Evolutionary conservation across 2,113 vertebrate species (phyloP), one percentile per base, ranked within the genome.

Genomic region (Leptosomus discolor): DNA sequence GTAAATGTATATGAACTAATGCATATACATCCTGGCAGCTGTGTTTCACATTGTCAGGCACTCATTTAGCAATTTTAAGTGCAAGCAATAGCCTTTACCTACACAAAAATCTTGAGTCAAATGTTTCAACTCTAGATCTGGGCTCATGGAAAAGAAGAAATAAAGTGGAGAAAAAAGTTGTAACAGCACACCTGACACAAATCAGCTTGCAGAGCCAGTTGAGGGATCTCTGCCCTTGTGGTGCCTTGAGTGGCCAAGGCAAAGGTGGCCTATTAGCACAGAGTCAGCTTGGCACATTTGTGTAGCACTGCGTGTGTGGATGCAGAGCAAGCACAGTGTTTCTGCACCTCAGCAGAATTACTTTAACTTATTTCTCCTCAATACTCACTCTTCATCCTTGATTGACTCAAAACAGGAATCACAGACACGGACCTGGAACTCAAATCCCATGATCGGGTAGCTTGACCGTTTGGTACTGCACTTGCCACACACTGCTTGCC

Each of bases 361-460:
- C 5, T 56, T 45, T 17, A 24, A 17, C 22, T 76, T 64, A 18
- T 51, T 85, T 63, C 8, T 53, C 7, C 22, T 43, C 15, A 39
- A 61, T 90, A 99, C 99, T 99, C 97, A 99, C 99, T 99, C 99
- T 96, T 99, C 99, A 8, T 99, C 99, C 95, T 99, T 99, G 98
- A 99, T 99, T 26, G 98, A 98, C 85, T 99, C 98, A 34, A 99
- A 99, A 87, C 99, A 99, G 96, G 98, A 97, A 43, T 99, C 99
- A 61, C 99, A 99, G 75, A 99, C 98, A 9, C 99, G 99, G 92
- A 99, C 99, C 18, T 99, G 99, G 98, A 99, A 99, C 98, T 99
- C 99, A 65, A 99, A 99, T 88, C 99, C 99, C 99, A 99, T 99
- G 95, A 99, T 88, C 0, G 99, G 99, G 94, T 99, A 99, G 11